These are phyloP conservation scores for Ceratosolen fusciceps DNA, from an alignment of 1,140 invertebrate species.

Conservation along the genomic window DNA sequence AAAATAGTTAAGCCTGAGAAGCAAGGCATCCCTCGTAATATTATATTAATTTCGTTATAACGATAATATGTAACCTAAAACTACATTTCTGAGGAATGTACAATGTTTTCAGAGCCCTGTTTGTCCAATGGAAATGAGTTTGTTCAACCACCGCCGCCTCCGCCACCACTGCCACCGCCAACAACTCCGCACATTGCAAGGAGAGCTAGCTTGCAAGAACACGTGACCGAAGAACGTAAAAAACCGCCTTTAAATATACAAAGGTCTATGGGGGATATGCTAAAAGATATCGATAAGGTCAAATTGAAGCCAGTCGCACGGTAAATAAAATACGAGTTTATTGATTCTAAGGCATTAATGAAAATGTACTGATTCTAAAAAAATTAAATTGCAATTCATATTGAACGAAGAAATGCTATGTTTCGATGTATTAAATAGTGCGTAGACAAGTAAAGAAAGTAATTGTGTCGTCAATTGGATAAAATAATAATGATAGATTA, in stretches of 20 bases:
- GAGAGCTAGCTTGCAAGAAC: slow-evolving; percentile 69
- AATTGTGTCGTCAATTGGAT: slow-evolving; percentile 9
- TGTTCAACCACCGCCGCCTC: slow-evolving; percentile 56
- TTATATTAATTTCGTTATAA: not conserved
- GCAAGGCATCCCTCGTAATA: slow-evolving; percentile 47
- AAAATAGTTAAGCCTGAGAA: slow-evolving; percentile 66
- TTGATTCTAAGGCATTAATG: not conserved
- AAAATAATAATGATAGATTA: slow-evolving; percentile 22
- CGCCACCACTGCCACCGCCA: slow-evolving; percentile 65
- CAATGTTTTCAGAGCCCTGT: slow-evolving; percentile 54
- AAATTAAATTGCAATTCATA: slow-evolving; percentile 3
- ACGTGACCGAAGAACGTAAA: slow-evolving; percentile 64
- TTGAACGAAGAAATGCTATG: too few relatives aligned
- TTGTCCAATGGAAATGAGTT: slow-evolving; percentile 56
- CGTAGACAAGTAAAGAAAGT: too few relatives aligned
- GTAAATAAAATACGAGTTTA: slow-evolving; percentile 50
- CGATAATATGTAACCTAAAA: not conserved
- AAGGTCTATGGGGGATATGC: slow-evolving; percentile 65
- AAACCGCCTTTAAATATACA: slow-evolving; percentile 60
- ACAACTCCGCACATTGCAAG: slow-evolving; percentile 68
- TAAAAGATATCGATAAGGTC: slow-evolving; percentile 65
- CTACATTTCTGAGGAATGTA: not conserved
- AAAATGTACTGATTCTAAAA: not conserved
- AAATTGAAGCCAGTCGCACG: slow-evolving; percentile 66
- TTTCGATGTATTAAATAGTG: too few relatives aligned